A percentile compares a stretch with the other conserved stretches of the same genome.
Conservation (phyloP, 2,888 invertebrate genomes). For the Selenia dentaria region DNA sequence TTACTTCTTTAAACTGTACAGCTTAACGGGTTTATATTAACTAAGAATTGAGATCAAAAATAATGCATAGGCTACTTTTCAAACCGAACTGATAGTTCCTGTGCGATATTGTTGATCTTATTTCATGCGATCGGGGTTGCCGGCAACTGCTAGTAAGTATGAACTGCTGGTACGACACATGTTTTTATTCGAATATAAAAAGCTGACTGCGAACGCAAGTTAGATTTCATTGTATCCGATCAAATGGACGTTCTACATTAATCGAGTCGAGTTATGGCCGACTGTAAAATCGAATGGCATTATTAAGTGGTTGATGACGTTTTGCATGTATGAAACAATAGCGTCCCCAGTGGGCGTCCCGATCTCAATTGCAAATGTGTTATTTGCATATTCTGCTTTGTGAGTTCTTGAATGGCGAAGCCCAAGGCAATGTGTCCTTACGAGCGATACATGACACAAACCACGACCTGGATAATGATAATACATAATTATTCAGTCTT, state of each 20-base stretch:
- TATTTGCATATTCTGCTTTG: conserved; percentile 80
- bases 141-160: too few relatives aligned
- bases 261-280: conserved; percentile 17
- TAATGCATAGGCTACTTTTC: too few relatives aligned
- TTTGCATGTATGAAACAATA: conserved; percentile 68
- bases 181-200: too few relatives aligned
- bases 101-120: too few relatives aligned
- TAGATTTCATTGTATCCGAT: not conserved
- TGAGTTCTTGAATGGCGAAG: conserved; percentile 70
- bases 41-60: too few relatives aligned
- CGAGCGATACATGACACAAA: conserved; percentile 49
- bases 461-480: conserved; percentile 5
- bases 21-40: too few relatives aligned
- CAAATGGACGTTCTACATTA: conserved; percentile 25
- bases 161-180: too few relatives aligned
- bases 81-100: too few relatives aligned
- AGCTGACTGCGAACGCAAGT: too few relatives aligned
- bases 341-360: conserved; percentile 71
- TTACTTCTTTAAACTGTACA: too few relatives aligned
- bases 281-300: conserved; percentile 33
- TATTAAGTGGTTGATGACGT: conserved; percentile 52
- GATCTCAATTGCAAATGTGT: conserved; percentile 80
- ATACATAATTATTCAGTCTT: too few relatives aligned
- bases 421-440: conserved; percentile 69
- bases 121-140: too few relatives aligned